phyloP scores from a whole-genome alignment of 2,113 vertebrate species.

The Saguinus midas region DNA sequence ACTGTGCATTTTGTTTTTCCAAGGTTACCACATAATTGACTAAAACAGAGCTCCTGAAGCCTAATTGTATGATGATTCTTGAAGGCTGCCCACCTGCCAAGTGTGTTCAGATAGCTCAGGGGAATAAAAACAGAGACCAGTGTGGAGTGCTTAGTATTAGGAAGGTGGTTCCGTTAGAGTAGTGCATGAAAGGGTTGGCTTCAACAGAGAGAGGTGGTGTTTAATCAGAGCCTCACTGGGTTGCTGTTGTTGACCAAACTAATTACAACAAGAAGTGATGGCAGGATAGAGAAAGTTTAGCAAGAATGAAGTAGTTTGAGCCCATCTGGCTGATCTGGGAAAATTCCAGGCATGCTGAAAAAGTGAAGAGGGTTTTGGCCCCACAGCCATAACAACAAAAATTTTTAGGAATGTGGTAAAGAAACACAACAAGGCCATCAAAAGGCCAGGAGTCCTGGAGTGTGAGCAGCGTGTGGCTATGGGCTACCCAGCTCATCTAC shows the following conservation, averaged over 20 bases:
- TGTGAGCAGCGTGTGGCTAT: background rate
- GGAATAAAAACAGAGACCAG: background rate
- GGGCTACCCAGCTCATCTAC: background rate
- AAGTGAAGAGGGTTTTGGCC: background rate
- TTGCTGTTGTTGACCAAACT: background rate
- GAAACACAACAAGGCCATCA: background rate
- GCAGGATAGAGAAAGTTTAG: background rate
- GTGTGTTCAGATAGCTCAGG: background rate
- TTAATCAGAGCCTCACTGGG: background rate
- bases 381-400: constrained; percentile 16
- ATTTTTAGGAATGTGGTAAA: background rate
- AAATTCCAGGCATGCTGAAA: background rate
- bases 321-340: background rate
- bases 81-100: background rate
- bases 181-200: background rate
- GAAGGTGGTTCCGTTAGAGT: background rate
- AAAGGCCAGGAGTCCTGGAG: background rate
- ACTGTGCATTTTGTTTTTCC: background rate
- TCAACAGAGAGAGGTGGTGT: background rate
- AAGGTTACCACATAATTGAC: background rate
- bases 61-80: background rate
- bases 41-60: constrained; percentile 11
- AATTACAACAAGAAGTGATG: background rate
- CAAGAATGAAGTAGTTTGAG: background rate
- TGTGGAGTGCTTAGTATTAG: background rate